Conservation (phyloP, 2,888 invertebrate species). For the Acronicta alni region DNA sequence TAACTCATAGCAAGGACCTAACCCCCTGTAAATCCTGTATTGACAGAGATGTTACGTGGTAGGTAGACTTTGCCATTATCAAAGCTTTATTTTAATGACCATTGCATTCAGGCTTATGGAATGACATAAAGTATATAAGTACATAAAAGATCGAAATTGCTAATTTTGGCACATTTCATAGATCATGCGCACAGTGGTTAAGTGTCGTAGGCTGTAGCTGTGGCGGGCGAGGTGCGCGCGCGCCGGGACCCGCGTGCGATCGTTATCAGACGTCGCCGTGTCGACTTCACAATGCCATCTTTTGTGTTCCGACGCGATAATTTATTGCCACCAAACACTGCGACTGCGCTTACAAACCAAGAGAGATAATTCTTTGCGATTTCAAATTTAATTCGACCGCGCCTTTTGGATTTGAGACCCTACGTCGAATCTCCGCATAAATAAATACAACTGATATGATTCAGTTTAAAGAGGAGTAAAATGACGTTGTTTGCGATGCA, state of each 20-base stretch:
- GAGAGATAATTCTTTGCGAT: slow-evolving; percentile 75
- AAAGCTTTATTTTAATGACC: too few relatives aligned
- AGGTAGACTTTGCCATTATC: too few relatives aligned
- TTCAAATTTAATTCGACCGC: slow-evolving; percentile 73
- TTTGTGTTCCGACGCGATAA: slow-evolving; percentile 86
- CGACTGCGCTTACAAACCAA: slow-evolving; percentile 77
- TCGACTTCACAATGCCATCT: slow-evolving; percentile 85
- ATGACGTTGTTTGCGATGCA: background rate
- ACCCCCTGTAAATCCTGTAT: too few relatives aligned
- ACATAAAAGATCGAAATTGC: background rate
- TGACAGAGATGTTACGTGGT: too few relatives aligned
- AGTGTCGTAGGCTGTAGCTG: slow-evolving; percentile 51
- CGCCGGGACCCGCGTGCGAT: slow-evolving; percentile 67
- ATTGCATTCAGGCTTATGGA: too few relatives aligned
- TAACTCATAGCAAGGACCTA: too few relatives aligned
- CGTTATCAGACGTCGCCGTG: slow-evolving; percentile 84
- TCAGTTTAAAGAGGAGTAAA: slow-evolving; percentile 14
- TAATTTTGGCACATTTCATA: slow-evolving; percentile 25
- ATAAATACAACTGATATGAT: slow-evolving; percentile 20
- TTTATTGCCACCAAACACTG: slow-evolving; percentile 84
- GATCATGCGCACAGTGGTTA: slow-evolving; percentile 26
- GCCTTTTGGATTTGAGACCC: slow-evolving; percentile 57
- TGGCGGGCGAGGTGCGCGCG: slow-evolving; percentile 49
- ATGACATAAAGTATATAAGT: background rate
- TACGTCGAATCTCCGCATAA: slow-evolving; percentile 31